A percentile compares a stretch with the other conserved stretches of the same genome.
phyloP scores from a whole-genome alignment of 2,113 vertebrate genomes.

The Phyllopteryx taeniolatus region DNA sequence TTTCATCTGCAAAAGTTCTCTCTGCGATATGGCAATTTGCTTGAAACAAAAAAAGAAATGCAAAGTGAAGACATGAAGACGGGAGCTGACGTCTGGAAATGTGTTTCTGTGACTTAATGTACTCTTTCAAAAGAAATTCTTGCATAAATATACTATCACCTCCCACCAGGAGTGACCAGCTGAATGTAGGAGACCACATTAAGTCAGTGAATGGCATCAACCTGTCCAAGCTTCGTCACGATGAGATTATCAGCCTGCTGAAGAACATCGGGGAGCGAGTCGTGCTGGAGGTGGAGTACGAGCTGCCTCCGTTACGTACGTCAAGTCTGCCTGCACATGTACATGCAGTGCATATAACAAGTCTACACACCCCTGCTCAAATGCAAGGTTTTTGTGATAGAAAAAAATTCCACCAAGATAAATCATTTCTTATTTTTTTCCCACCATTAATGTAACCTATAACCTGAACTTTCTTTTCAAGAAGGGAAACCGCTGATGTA shows the following conservation, averaged over 20 bases:
- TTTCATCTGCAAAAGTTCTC: neutral
- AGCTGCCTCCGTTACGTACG: constrained; percentile 88
- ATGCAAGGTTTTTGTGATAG: neutral
- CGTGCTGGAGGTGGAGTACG: constrained; percentile 95
- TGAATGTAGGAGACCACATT: constrained; percentile 94
- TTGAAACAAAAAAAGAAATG: neutral
- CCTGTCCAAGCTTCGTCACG: constrained; percentile 88
- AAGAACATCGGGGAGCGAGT: constrained; percentile 95
- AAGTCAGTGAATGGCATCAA: constrained; percentile 95
- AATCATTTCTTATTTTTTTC: too few relatives aligned
- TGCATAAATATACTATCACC: neutral
- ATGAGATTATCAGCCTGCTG: constrained; percentile 94
- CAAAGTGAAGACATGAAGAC: neutral
- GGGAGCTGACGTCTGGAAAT: neutral
- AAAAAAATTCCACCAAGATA: too few relatives aligned
- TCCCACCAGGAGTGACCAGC: constrained; percentile 85
- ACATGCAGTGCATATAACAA: neutral
- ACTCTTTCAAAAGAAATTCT: neutral
- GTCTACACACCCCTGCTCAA: neutral
- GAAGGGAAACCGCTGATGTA: too few relatives aligned
- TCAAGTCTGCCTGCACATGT: neutral
- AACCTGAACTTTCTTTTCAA: too few relatives aligned
- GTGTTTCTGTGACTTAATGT: neutral
- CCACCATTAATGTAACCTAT: too few relatives aligned
- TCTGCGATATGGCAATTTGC: neutral